These are phyloP conservation scores for Kryptopterus vitreolus DNA, from an alignment of 2,797 vertebrate genomes.

Conservation along the genomic window DNA sequence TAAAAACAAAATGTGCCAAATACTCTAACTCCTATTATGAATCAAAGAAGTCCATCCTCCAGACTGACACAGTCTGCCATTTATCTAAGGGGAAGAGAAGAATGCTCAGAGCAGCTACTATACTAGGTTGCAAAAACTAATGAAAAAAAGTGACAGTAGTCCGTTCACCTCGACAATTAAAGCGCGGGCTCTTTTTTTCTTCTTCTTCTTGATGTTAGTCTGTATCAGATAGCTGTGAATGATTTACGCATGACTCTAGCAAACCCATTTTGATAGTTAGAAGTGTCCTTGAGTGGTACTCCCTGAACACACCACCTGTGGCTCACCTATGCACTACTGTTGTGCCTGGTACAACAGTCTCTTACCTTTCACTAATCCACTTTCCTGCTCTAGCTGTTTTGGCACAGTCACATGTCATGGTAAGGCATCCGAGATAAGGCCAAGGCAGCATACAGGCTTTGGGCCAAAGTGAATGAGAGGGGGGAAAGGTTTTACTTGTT, in stretches of 20 bases:
- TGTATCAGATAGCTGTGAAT: slow-evolving; percentile 68
- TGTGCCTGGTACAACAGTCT: slow-evolving; percentile 71
- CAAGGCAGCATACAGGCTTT: slow-evolving; percentile 52
- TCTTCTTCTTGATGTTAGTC: slow-evolving; percentile 63
- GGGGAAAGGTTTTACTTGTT: slow-evolving; percentile 60
- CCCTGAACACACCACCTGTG: slow-evolving; percentile 69
- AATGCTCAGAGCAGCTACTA: slow-evolving; percentile 55
- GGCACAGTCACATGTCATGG: slow-evolving; percentile 72
- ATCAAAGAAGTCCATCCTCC: slow-evolving; percentile 70
- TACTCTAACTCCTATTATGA: slow-evolving; percentile 55
- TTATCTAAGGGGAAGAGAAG: slow-evolving; percentile 49
- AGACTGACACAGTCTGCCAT: slow-evolving; percentile 70
- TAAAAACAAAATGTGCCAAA: slow-evolving; percentile 57
- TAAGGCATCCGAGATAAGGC: slow-evolving; percentile 54
- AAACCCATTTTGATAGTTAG: slow-evolving; percentile 72
- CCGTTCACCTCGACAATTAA: slow-evolving; percentile 72
- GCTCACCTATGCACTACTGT: slow-evolving; percentile 75
- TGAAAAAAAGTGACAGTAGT: slow-evolving; percentile 69
- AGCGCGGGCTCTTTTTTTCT: slow-evolving; percentile 69
- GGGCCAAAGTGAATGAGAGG: slow-evolving; percentile 47
- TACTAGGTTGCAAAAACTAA: slow-evolving; percentile 57
- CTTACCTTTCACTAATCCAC: slow-evolving; percentile 72
- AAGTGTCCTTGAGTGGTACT: slow-evolving; percentile 64
- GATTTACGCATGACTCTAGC: slow-evolving; percentile 68
- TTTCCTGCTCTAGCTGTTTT: slow-evolving; percentile 70